A percentile compares a stretch with the other conserved stretches of the same genome.
phyloP scores from a whole-genome alignment of 2,113 vertebrate species.

The Oxyura jamaicensis region DNA sequence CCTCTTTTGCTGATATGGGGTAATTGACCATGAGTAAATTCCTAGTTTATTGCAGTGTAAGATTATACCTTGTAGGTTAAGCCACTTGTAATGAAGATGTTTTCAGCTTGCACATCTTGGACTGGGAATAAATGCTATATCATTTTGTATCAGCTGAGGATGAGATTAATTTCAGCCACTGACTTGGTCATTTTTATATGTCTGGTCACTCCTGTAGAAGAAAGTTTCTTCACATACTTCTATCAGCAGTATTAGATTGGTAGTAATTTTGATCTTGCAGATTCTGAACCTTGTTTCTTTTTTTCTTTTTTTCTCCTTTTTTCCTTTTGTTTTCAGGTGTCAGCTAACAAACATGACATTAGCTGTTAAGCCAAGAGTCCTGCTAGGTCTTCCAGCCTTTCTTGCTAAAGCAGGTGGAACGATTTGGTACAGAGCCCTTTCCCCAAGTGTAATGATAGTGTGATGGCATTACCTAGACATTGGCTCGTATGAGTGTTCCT shows the following conservation, averaged over 20 bases:
- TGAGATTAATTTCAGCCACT: not conserved
- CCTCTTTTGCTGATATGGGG: not conserved
- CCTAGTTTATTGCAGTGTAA: not conserved
- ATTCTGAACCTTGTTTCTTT: not conserved
- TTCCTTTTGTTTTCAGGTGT: not conserved
- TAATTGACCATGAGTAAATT: not conserved
- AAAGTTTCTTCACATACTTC: not conserved
- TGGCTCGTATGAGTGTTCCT: not conserved
- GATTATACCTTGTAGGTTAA: not conserved
- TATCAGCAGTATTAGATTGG: not conserved
- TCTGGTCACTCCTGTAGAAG: not conserved
- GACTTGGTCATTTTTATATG: not conserved
- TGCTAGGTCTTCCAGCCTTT: not conserved
- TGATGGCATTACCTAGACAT: fast-evolving
- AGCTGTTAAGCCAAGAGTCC: not conserved
- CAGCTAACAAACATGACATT: not conserved
- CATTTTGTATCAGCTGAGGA: not conserved
- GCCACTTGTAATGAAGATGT: not conserved
- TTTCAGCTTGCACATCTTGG: not conserved
- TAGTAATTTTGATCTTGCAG: not conserved
- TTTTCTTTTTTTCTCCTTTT: not conserved
- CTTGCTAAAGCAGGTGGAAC: not conserved
- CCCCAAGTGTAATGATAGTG: too few species aligned
- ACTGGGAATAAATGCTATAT: not conserved
- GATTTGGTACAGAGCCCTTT: not conserved